Evolutionary conservation across 2,797 vertebrate species (phyloP), one percentile per base, ranked within the genome.

Genomic region (Loris lydekkerianus): DNA sequence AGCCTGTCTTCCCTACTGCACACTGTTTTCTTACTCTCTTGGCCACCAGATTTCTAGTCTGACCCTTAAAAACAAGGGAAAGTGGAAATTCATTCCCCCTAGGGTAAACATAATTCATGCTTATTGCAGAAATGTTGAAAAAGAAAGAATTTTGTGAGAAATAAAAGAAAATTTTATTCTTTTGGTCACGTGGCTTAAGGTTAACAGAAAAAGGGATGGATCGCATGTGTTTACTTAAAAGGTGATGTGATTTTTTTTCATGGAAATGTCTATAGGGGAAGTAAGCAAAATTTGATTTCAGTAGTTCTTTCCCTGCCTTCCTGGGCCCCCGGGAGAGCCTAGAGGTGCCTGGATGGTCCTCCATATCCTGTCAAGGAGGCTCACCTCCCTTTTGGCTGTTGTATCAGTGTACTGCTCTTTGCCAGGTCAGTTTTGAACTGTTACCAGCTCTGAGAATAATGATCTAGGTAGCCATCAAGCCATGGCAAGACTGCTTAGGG

Each of bases 71-170:
- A 95, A 75, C 56, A 81, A 86, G 73, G 17, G 14, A 53, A 70
- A 85, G 21, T 76, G 60, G 40, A 43, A 76, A 69, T 31, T 29
- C 2, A 25, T 7, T n/a, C 40, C 14, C 6, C 15, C 46, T 14
- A 11, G 88, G 53, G 70, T 82, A 90, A 82, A 86, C 58, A 29
- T 20, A 73, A 83, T 56, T 3, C 2, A 86, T 11, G 20, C 80
- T 89, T 82, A 78, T 34, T 87, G 75, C 34, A 86, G 67, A 89
- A 13, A 56, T n/a, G 29, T 94, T 92, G 73, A 76, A 92, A 93
- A 77, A 84, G 78, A 78, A 2, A 78, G 37, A 81, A 58, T 21
- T 40, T 34, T n/a, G 46, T n/a, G 72, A 46, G 56, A 94, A 82
- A 37, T 25, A 78, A 91, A 93, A 75, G 69, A 27, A 7, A 92